Percentiles rank a stretch among this genome's conserved stretches.
Evolutionary conservation across 2,113 vertebrate species (phyloP).

Genomic region (Litocranius walleri): DNA sequence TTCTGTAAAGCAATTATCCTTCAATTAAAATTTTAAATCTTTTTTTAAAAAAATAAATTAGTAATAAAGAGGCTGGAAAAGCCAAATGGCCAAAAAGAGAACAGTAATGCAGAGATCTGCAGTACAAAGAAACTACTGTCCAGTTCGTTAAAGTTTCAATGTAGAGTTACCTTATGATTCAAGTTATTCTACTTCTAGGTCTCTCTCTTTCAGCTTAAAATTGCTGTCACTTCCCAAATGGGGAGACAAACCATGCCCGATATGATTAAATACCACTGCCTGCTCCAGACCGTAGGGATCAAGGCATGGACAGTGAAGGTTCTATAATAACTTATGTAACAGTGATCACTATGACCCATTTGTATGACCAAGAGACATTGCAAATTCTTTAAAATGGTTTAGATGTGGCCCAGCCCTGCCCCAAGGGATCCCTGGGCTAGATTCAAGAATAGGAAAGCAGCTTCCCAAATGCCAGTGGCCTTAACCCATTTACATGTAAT

Average conservation of each 20-base stretch:
- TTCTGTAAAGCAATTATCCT: background rate
- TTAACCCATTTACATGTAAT: background rate
- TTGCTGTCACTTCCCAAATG: background rate
- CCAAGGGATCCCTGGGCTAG: background rate
- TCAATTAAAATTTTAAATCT: background rate
- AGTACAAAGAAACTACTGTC: background rate
- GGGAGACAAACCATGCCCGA: background rate
- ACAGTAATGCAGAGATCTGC: background rate
- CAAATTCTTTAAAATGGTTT: background rate
- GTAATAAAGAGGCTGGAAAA: background rate
- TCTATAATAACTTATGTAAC: background rate
- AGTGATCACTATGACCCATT: background rate
- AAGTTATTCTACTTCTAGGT: background rate
- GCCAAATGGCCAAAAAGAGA: background rate
- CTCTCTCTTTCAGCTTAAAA: background rate
- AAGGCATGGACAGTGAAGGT: background rate
- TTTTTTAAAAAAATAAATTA: background rate
- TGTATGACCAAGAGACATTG: background rate
- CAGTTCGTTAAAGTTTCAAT: background rate
- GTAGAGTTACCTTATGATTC: background rate
- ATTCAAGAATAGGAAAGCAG: background rate
- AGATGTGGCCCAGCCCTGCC: background rate
- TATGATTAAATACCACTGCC: background rate
- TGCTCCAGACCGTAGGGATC: background rate
- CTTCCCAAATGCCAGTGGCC: background rate